phyloP scores from a whole-genome alignment of 2,888 invertebrate genomes.

The Yponomeuta sedellus region DNA sequence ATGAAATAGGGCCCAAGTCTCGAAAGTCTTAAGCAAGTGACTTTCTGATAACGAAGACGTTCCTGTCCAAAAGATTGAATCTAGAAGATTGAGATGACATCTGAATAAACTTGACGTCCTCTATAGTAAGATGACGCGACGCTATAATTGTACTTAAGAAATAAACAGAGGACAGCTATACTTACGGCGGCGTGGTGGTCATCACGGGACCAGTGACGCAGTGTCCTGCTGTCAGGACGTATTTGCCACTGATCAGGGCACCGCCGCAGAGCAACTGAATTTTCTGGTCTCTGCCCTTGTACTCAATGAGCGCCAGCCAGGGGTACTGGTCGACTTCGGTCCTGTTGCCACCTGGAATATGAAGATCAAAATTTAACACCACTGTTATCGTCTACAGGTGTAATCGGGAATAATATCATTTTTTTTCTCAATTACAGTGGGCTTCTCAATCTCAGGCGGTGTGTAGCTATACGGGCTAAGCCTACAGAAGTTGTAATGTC shows the following conservation, averaged over 20 bases:
- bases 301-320: constrained; percentile 70
- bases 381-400: not conserved
- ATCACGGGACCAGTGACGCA: constrained; percentile 60
- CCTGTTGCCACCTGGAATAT: constrained; percentile 40
- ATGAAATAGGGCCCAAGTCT: too few species aligned
- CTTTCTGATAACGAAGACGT: too few species aligned
- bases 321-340: constrained; percentile 71
- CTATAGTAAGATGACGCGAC: too few species aligned
- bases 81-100: too few species aligned
- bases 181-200: constrained; percentile 32
- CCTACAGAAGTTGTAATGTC: too few species aligned
- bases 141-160: too few species aligned
- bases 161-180: not conserved
- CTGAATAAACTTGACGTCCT: too few species aligned
- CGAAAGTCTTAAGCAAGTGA: too few species aligned
- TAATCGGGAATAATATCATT: not conserved
- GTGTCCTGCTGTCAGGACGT: constrained; percentile 74
- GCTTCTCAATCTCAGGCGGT: too few species aligned
- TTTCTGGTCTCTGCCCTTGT: constrained; percentile 30
- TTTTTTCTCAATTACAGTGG: too few species aligned
- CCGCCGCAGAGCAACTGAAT: constrained; percentile 64
- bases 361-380: constrained; percentile 4
- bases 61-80: too few species aligned
- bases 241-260: constrained; percentile 65
- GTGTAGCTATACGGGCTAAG: too few species aligned